These are phyloP conservation scores for Vulpes vulpes DNA, from an alignment of 2,113 vertebrate species.

Conservation along the genomic window DNA sequence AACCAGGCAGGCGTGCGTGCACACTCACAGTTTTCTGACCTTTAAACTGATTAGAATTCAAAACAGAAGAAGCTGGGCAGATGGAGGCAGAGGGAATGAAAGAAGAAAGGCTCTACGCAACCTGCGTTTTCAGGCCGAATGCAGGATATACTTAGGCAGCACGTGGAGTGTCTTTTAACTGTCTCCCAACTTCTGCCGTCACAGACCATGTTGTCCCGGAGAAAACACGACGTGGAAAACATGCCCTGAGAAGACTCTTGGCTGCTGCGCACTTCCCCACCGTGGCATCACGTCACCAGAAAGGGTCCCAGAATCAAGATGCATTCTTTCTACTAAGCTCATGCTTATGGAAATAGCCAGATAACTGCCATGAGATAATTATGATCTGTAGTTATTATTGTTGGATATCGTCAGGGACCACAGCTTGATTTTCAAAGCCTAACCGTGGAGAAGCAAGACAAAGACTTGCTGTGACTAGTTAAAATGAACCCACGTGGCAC, in stretches of 20 bases:
- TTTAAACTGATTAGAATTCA: background rate
- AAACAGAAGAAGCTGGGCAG: background rate
- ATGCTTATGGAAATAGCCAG: constrained; percentile 73
- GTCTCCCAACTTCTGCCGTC: background rate
- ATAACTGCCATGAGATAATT: constrained; percentile 76
- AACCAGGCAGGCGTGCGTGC: background rate
- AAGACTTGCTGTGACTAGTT: constrained; percentile 58
- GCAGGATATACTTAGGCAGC: background rate
- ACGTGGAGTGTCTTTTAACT: background rate
- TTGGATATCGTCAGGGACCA: constrained; percentile 56
- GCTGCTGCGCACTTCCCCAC: background rate
- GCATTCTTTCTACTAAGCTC: constrained; percentile 70
- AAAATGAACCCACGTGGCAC: constrained; percentile 48
- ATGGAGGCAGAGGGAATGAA: background rate
- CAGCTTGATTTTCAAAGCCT: constrained; percentile 55
- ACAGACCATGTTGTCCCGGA: background rate
- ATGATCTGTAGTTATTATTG: constrained; percentile 75
- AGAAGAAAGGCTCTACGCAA: background rate
- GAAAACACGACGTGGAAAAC: background rate
- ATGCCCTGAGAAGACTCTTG: background rate
- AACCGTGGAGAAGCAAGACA: constrained; percentile 37
- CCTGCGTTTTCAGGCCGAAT: background rate
- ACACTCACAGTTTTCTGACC: background rate
- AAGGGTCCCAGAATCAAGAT: constrained; percentile 72
- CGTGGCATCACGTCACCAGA: constrained; percentile 53